Conservation (phyloP, 2,888 invertebrate genomes). For the Melanostoma mellinum region DNA sequence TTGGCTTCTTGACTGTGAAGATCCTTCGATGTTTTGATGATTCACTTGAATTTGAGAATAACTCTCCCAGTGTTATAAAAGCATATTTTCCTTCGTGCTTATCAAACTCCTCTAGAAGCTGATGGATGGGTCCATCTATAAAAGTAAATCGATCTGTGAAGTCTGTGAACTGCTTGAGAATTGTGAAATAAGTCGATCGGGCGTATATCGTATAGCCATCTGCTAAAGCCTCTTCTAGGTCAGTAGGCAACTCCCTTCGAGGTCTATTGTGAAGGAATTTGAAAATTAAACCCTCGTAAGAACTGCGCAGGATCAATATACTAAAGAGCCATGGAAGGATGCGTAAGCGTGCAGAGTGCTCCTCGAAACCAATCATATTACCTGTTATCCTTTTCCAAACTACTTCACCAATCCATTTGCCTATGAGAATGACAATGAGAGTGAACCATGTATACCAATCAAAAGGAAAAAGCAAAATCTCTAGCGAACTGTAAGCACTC, state of each 20-base stretch:
- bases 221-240: constrained; percentile 18
- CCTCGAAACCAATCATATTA: not conserved
- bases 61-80: not conserved
- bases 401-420: not conserved
- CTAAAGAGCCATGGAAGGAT: constrained; percentile 11
- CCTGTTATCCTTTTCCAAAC: not conserved
- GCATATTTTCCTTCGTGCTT: constrained; percentile 7
- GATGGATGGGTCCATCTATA: not conserved
- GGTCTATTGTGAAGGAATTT: constrained; percentile 18
- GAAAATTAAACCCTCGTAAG: constrained; percentile 34
- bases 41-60: constrained; percentile 4
- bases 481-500: constrained; percentile 1
- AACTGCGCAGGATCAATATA: constrained; percentile 19
- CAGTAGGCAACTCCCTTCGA: not conserved
- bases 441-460: constrained; percentile 21
- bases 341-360: not conserved
- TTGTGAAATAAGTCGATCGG: not conserved
- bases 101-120: constrained; percentile 14
- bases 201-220: constrained; percentile 8
- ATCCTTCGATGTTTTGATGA: not conserved
- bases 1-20: not conserved
- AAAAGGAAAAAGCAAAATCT: constrained; percentile 33
- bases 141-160: not conserved
- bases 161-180: not conserved
- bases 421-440: not conserved